These are phyloP conservation scores for Lasiommata megera DNA, from an alignment of 2,888 invertebrate species.

Conservation along the genomic window DNA sequence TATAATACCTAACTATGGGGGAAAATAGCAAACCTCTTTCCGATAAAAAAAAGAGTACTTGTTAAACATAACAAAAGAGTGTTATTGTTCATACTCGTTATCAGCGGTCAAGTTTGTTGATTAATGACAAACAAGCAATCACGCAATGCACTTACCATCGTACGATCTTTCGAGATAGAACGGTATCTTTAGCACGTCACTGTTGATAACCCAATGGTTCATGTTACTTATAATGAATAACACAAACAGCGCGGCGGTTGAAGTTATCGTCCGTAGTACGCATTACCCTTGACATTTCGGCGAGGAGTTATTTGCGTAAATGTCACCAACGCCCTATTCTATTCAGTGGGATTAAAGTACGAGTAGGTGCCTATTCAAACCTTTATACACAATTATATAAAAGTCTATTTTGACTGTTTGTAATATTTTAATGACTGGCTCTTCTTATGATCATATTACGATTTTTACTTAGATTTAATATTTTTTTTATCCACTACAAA, in stretches of 20 bases:
- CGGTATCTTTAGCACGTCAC: slow-evolving; percentile 1
- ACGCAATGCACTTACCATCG: slow-evolving; percentile 12
- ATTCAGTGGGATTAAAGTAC: slow-evolving; percentile 1
- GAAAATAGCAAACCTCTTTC: background rate
- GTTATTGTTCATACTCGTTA: too few relatives aligned
- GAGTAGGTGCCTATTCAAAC: too few relatives aligned
- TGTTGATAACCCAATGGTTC: slow-evolving; percentile 1
- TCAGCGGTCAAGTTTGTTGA: slow-evolving; percentile 6
- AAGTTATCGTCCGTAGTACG: slow-evolving; percentile 18
- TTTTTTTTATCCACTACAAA: too few relatives aligned
- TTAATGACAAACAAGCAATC: slow-evolving; percentile 2
- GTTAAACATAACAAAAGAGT: too few relatives aligned
- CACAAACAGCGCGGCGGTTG: slow-evolving; percentile 12
- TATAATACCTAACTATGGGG: too few relatives aligned
- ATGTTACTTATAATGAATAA: background rate
- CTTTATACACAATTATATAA: too few relatives aligned
- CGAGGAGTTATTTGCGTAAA: slow-evolving; percentile 24
- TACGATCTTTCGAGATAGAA: slow-evolving; percentile 13
- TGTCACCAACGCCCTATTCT: slow-evolving; percentile 24
- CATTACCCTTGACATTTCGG: slow-evolving; percentile 33
- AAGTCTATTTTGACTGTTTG: too few relatives aligned
- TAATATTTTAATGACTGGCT: too few relatives aligned
- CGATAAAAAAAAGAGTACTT: background rate
- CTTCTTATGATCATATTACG: too few relatives aligned
- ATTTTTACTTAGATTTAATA: too few relatives aligned